A percentile compares a stretch with the other conserved stretches of the same genome.
Conservation (phyloP, 1,140 invertebrate species). For the Aphaenogaster rudis region DNA sequence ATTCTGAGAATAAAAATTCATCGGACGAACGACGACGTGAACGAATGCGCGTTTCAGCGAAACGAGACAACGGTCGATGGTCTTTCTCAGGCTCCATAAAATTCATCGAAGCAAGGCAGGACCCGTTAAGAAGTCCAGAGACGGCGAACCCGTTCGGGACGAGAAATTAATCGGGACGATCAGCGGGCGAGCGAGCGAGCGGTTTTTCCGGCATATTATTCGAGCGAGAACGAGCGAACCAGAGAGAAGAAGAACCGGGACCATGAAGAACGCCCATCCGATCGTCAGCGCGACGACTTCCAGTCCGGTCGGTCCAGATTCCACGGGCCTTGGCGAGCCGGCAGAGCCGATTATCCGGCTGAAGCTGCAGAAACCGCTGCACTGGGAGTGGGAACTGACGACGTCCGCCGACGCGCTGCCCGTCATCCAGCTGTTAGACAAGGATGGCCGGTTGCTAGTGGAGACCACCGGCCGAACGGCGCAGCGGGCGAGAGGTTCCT, state of each 20-base stretch:
- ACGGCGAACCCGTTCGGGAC: conserved; percentile 38
- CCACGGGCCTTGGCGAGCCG: conserved; percentile 50
- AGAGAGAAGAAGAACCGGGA: conserved; percentile 53
- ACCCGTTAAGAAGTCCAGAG: conserved; percentile 47
- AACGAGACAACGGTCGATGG: background rate
- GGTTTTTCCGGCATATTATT: conserved; percentile 44
- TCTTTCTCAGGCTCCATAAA: conserved; percentile 13
- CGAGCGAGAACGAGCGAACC: conserved; percentile 28
- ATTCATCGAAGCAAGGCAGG: conserved; percentile 24
- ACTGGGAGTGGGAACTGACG: conserved; percentile 84
- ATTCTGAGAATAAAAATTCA: background rate
- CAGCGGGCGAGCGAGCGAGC: conserved; percentile 19
- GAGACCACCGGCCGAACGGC: conserved; percentile 82
- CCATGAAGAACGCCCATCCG: conserved; percentile 77
- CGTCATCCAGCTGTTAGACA: conserved; percentile 82
- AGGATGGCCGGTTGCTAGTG: conserved; percentile 81
- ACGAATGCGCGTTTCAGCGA: background rate
- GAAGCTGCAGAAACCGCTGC: conserved; percentile 80
- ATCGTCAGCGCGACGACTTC: conserved; percentile 75
- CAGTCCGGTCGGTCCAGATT: conserved; percentile 58
- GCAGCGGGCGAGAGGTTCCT: conserved; percentile 82
- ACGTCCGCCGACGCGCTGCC: conserved; percentile 81
- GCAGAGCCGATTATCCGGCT: conserved; percentile 80
- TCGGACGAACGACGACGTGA: background rate
- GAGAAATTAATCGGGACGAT: conserved; percentile 59